Evolutionary conservation across 1,140 invertebrate species (phyloP), one percentile per base, ranked within the genome.

Genomic region (Solenopsis invicta): DNA sequence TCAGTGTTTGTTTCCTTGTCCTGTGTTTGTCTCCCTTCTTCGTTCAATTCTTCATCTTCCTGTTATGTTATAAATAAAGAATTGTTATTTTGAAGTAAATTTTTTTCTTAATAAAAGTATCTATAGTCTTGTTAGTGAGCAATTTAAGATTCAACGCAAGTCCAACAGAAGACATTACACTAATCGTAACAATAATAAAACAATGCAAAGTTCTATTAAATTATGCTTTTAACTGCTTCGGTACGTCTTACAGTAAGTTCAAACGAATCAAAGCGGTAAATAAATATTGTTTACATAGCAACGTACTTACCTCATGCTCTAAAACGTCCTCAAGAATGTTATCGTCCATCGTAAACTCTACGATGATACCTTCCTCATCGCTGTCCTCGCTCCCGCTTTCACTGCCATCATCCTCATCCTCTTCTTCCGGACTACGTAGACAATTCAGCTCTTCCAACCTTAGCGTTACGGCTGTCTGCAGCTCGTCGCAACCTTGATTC

Each of bases 1-100:
- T 99, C 98, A 0, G 99, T 99, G 94, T 99, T 99, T 0, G 99
- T 99, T 94, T 99, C 98, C 92, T 99, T 99, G 93, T 99, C 98
- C 81, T 97, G 97, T 3, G 97, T 97, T 90, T 96, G 96, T 84
- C 95, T 96, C 12, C 89, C 81, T 85, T 94, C 94, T 18, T 94
- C 93, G 52, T 87, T 75, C 18, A 94, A 86, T 71, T 94, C 95
- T 89, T 96, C 95, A 37, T 96, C 95, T 85, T 96, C 96, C 95
- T 96, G 10, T 77, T 66, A 52, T 10, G 1, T 10, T 21, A 41
- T 67, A 52, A 67, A 85, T 64, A 4, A 1, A 62, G 8, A 75
- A 76, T 41, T 3, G 8, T 56, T 52, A 82, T 76, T 48, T 24
- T 71, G 6, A 13, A 69, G 9, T 48, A 8, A 0, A 69, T 37